phyloP scores from a whole-genome alignment of 2,797 vertebrate genomes.

The Euthynnus affinis region DNA sequence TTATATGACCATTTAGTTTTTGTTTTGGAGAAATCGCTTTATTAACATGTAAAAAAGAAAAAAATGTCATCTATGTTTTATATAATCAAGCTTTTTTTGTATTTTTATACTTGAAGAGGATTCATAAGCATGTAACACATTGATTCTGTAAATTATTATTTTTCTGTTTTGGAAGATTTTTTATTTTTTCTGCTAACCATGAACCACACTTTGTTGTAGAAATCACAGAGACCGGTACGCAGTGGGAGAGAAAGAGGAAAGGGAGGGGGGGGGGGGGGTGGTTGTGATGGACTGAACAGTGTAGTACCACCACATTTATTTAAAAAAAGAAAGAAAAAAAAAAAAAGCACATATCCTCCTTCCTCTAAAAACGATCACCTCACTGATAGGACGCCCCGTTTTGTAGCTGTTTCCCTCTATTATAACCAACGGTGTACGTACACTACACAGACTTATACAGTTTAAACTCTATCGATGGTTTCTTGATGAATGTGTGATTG shows the following conservation, averaged over 20 bases:
- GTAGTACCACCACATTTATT: constrained; percentile 27
- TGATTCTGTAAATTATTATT: constrained; percentile 79
- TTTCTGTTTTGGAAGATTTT: constrained; percentile 67
- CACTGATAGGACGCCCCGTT: constrained; percentile 52
- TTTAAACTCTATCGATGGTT: constrained; percentile 71
- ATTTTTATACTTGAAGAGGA: constrained; percentile 88
- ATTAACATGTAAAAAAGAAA: constrained; percentile 83
- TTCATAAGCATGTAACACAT: constrained; percentile 75
- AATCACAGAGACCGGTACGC: constrained; percentile 30
- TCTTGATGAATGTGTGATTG: constrained; percentile 82
- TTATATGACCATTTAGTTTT: constrained; percentile 77
- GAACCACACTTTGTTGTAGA: constrained; percentile 40
- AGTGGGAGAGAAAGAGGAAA: background rate
- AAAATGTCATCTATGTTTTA: constrained; percentile 86
- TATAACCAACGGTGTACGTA: constrained; percentile 71
- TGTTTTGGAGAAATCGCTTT: constrained; percentile 74
- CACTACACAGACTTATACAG: constrained; percentile 54
- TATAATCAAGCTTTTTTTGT: constrained; percentile 87
- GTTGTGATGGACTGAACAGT: constrained; percentile 25
- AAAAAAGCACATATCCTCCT: constrained; percentile 63
- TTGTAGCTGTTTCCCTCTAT: constrained; percentile 72
- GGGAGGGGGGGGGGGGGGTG: background rate
- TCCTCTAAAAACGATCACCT: constrained; percentile 44
- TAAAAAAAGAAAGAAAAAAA: constrained; percentile 4
- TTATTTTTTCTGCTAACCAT: constrained; percentile 69